phyloP scores from a whole-genome alignment of 2,888 invertebrate species.

The Drosophila pegasa region DNA sequence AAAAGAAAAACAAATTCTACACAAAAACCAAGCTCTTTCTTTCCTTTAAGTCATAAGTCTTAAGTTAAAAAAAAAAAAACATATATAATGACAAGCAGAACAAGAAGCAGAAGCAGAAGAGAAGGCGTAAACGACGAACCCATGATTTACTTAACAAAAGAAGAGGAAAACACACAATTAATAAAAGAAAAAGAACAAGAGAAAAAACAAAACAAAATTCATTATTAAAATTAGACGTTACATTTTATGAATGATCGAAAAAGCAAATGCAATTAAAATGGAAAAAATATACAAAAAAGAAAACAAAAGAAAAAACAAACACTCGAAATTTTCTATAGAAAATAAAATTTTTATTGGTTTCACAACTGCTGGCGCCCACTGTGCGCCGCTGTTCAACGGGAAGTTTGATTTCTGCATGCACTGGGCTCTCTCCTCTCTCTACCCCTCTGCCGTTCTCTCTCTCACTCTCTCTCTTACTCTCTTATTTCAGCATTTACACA shows the following conservation, averaged over 20 bases:
- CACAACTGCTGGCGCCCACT: conserved; percentile 38
- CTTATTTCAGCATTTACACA: conserved; percentile 66
- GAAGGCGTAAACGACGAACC: conserved; percentile 33
- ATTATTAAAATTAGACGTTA: conserved; percentile 81
- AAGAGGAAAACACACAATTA: conserved; percentile 45
- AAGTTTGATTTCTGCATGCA: conserved; percentile 58
- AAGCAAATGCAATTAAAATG: conserved; percentile 75
- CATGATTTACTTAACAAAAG: conserved; percentile 62
- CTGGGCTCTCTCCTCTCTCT: conserved; percentile 3
- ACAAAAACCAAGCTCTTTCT: conserved; percentile 65
- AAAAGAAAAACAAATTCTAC: conserved; percentile 54
- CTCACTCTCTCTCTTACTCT: conserved; percentile 21
- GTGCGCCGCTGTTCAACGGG: conserved; percentile 46
- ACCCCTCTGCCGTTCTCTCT: neutral
- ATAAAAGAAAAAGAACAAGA: conserved; percentile 45
- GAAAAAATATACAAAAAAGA: conserved; percentile 47
- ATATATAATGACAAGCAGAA: conserved; percentile 27
- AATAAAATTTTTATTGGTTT: conserved; percentile 63
- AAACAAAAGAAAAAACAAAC: conserved; percentile 21
- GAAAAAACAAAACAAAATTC: conserved; percentile 56
- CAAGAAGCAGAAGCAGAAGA: conserved; percentile 31
- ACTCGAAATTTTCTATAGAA: conserved; percentile 57
- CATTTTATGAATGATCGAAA: conserved; percentile 77
- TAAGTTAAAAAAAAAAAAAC: conserved; percentile 61
- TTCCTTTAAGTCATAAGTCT: conserved; percentile 76